phyloP scores from a whole-genome alignment of 1,140 invertebrate species.

The Condylostylus longicornis region DNA sequence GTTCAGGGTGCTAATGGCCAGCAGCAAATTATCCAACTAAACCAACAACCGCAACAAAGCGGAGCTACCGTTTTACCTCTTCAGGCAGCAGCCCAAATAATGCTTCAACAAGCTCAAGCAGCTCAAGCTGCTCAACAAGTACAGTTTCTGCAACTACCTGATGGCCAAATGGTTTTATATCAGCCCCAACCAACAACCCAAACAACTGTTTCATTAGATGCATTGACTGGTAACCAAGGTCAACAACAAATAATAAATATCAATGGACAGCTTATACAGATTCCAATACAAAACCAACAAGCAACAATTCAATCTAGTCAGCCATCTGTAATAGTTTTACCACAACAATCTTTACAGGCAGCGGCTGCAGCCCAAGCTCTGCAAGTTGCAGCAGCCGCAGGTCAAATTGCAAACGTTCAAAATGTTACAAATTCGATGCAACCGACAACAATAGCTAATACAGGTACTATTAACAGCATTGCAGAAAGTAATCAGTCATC shows the following conservation, averaged over 20 bases:
- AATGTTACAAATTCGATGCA: conserved; percentile 8
- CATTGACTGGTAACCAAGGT: conserved; percentile 22
- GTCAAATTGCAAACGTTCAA: background rate
- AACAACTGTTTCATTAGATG: conserved; percentile 13
- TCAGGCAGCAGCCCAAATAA: conserved; percentile 26
- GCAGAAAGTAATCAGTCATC: too few species aligned
- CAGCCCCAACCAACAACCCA: conserved; percentile 41
- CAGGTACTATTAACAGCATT: conserved; percentile 7
- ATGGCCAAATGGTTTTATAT: conserved; percentile 88
- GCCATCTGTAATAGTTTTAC: conserved; percentile 30
- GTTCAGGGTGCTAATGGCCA: background rate
- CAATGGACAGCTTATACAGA: conserved; percentile 56
- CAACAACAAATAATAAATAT: conserved; percentile 55
- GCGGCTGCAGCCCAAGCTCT: conserved; percentile 32
- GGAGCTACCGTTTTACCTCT: conserved; percentile 14
- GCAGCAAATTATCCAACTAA: conserved; percentile 4
- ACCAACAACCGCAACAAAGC: background rate
- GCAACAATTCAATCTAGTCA: conserved; percentile 6
- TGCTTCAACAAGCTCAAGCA: conserved; percentile 23
- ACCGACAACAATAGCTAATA: conserved; percentile 8
- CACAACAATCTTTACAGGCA: conserved; percentile 27
- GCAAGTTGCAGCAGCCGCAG: conserved; percentile 12
- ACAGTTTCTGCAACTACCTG: conserved; percentile 76
- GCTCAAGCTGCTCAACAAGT: conserved; percentile 42
- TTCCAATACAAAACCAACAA: conserved; percentile 30